Percentiles rank a stretch among this genome's conserved stretches.
These are phyloP conservation scores for Ypsolopha sequella DNA, from an alignment of 2,888 invertebrate genomes.

Conservation along the genomic window DNA sequence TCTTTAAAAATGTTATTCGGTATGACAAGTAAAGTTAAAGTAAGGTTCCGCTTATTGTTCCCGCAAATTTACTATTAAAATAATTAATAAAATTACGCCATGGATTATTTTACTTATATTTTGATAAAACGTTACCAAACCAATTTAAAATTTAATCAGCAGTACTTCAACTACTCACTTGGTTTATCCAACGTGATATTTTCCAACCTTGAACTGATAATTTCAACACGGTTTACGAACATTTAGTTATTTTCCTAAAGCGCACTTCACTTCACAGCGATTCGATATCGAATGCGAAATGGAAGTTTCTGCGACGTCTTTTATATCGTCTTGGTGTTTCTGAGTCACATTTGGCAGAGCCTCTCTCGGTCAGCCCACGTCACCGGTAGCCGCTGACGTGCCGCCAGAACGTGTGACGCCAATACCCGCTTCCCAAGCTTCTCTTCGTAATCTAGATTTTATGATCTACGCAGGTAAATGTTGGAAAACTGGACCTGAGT, in stretches of 20 bases:
- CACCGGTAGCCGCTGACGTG: conserved; percentile 48
- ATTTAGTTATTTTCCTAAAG: conserved; percentile 24
- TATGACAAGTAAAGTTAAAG: too few species aligned
- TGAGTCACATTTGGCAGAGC: conserved; percentile 59
- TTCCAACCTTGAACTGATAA: conserved; percentile 43
- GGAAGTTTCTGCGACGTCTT: conserved; percentile 26
- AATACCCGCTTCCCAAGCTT: neutral
- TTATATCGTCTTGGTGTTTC: conserved; percentile 35
- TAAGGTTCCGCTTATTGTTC: too few species aligned
- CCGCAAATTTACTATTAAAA: too few species aligned
- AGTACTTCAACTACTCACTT: conserved; percentile 29
- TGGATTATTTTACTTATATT: too few species aligned
- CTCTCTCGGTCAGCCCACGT: conserved; percentile 39
- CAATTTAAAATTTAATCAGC: too few species aligned
- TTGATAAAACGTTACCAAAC: too few species aligned
- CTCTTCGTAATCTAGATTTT: neutral
- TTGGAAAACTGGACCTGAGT: too few species aligned
- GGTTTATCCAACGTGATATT: conserved; percentile 38
- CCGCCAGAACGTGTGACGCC: conserved; percentile 23
- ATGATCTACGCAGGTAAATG: too few species aligned
- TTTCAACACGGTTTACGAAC: conserved; percentile 51
- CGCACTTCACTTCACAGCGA: conserved; percentile 11
- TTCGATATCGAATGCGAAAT: conserved; percentile 37
- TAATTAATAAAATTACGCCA: too few species aligned
- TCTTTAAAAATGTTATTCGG: too few species aligned